Percentiles rank a stretch among this genome's conserved stretches.
These are phyloP conservation scores for Belgica antarctica DNA, from an alignment of 2,888 invertebrate species.

Conservation along the genomic window DNA sequence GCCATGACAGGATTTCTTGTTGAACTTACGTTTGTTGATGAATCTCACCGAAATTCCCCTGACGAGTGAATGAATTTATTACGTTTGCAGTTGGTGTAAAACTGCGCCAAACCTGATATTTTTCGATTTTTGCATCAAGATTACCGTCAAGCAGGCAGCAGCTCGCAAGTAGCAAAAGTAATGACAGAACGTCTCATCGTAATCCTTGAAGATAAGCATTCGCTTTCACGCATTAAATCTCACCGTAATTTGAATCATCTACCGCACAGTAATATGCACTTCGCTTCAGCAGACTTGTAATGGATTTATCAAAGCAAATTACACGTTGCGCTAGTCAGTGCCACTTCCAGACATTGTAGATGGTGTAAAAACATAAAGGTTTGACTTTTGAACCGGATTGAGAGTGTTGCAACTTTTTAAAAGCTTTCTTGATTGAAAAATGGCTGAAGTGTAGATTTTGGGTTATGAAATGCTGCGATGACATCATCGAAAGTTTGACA, in stretches of 20 bases:
- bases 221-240: slow-evolving; percentile 29
- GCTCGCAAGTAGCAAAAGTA: not conserved
- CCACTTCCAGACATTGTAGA: not conserved
- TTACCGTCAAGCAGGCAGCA: not conserved
- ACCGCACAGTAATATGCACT: slow-evolving; percentile 13
- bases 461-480: no score
- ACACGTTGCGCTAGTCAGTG: not conserved
- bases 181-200: not conserved
- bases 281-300: not conserved
- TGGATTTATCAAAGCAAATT: slow-evolving; percentile 42
- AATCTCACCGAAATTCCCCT: not conserved
- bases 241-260: slow-evolving; percentile 16
- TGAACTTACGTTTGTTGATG: no score
- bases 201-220: not conserved
- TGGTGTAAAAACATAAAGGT: not conserved
- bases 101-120: no score
- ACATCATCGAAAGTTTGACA: no score
- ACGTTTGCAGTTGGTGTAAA: no score
- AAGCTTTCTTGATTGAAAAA: no score
- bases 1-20: not conserved
- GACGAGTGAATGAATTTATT: not conserved
- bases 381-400: slow-evolving; percentile 15
- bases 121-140: not conserved
- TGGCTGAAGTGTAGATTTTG: no score
- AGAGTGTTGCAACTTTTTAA: no score